These are phyloP conservation scores for Caenorhabditis sp. DNA, from an alignment of 2,888 invertebrate genomes.

Conservation along the genomic window DNA sequence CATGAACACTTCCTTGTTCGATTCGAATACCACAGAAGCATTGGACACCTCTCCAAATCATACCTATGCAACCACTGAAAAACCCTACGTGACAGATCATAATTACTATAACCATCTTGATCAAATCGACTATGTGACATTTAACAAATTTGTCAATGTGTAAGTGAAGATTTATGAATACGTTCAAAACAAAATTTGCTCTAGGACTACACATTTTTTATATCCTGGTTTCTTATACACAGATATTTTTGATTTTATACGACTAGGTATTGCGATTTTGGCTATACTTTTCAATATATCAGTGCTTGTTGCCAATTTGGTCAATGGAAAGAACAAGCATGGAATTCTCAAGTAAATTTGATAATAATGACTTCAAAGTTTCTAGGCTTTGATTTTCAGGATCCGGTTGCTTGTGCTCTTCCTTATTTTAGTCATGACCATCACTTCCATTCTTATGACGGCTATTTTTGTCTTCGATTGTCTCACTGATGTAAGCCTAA, in stretches of 20 bases:
- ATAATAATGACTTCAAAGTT: neutral
- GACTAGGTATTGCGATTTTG: slow-evolving; percentile 29
- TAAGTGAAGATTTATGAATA: slow-evolving; percentile 21
- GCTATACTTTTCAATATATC: slow-evolving; percentile 43
- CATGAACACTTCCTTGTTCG: slow-evolving; percentile 25
- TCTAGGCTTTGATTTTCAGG: slow-evolving; percentile 33
- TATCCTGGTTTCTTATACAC: slow-evolving; percentile 32
- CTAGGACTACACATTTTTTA: slow-evolving; percentile 5
- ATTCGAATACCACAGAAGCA: slow-evolving; percentile 19
- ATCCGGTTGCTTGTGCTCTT: slow-evolving; percentile 56
- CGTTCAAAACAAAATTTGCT: slow-evolving; percentile 7
- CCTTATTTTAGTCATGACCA: slow-evolving; percentile 29
- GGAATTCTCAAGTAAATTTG: slow-evolving; percentile 50
- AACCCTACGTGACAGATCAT: neutral
- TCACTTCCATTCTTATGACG: slow-evolving; percentile 44
- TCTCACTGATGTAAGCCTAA: slow-evolving; percentile 35
- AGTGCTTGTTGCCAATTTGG: slow-evolving; percentile 51
- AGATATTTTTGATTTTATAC: slow-evolving; percentile 29
- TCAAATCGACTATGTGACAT: slow-evolving; percentile 45
- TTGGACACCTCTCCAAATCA: slow-evolving; percentile 34
- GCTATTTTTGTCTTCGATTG: slow-evolving; percentile 52
- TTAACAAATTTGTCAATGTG: slow-evolving; percentile 53
- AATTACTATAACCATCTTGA: slow-evolving; percentile 53
- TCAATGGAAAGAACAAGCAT: slow-evolving; percentile 44
- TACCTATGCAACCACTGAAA: slow-evolving; percentile 26